A percentile compares a stretch with the other conserved stretches of the same genome.
These are phyloP conservation scores for Nibea coibor DNA, from an alignment of 2,113 vertebrate genomes.

Conservation along the genomic window DNA sequence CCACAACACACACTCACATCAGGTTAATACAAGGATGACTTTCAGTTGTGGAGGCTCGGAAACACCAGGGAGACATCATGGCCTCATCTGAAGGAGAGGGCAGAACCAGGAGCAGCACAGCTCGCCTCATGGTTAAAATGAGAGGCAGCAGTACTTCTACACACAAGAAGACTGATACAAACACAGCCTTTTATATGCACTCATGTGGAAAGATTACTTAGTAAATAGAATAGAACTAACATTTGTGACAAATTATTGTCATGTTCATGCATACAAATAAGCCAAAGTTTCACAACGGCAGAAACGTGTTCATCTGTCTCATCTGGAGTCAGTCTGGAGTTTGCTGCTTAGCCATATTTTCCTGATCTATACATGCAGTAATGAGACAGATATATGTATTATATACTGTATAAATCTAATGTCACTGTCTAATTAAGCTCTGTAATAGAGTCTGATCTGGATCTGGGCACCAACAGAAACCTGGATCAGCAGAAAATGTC, in stretches of 20 bases:
- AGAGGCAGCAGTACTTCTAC: not conserved
- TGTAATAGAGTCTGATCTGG: not conserved
- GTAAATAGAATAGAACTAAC: not conserved
- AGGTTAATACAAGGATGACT: constrained; percentile 17
- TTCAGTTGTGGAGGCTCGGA: constrained; percentile 14
- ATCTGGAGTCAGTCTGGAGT: not conserved
- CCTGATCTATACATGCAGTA: too few relatives aligned
- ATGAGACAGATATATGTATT: too few relatives aligned
- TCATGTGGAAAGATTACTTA: too few relatives aligned
- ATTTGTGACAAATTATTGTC: not conserved
- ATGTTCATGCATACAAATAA: not conserved
- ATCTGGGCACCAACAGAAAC: not conserved
- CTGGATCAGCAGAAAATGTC: not conserved
- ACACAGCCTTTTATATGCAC: not conserved
- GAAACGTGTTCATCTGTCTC: not conserved
- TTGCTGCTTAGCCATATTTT: not conserved
- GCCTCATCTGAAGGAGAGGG: not conserved
- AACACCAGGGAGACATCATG: constrained; percentile 14
- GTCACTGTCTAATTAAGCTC: not conserved
- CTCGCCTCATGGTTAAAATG: too few relatives aligned
- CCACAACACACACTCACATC: constrained; percentile 30
- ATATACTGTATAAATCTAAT: not conserved
- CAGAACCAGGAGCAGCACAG: not conserved
- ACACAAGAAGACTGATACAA: not conserved
- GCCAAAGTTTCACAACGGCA: not conserved